Evolutionary conservation across 2,888 invertebrate species (phyloP), one percentile per base, ranked within the genome.

Genomic region (Dexiosoma caninum): DNA sequence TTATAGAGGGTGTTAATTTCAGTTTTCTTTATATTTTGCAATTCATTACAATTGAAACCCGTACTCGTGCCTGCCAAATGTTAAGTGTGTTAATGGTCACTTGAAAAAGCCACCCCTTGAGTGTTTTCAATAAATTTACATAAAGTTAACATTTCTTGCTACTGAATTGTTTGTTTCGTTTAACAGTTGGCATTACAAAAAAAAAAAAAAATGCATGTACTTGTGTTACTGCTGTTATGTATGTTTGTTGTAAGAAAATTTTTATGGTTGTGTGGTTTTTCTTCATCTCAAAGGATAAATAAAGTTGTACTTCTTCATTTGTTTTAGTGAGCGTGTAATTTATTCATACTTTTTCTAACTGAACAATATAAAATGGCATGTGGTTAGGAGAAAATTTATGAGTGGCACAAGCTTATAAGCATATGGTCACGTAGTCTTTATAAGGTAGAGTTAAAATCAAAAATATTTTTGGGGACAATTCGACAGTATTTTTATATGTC

Each of bases 321-420:
- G 53, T 55, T 62, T 35, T 44, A 53, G 19, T 44, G 21, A 59
- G 82, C 83, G 72, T 80, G 69, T 78, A 83, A 83, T 81, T 83
- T 81, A 82, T 83, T 78, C 82, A 81, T 81, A 79, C 69, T 80
- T 69, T 60, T 55, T 64, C 46, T 27, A 35, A 32, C n/a, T 9
- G 16, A 51, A 69, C 21, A 32, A 51, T 53, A 40, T 19, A 5
- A 16, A 64, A 19, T 40, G 46, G 10, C 55, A 62, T 72, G 14
- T 69, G 72, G 35, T 32, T 57, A 14, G 32, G 35, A 30, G 49
- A 35, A 30, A 53, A 77, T 55, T 55, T 62, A 40, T 70, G 35
- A 23, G 9, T 60, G 37, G 2, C 23, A 14, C 16, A 51, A 59
- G 9, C 32, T 23, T 19, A 9, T 19, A 23, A n/a, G 16, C 76